Evolutionary conservation across 2,113 vertebrate genomes (phyloP), one percentile per base, ranked within the genome.

Genomic region (Oncorhynchus masou): DNA sequence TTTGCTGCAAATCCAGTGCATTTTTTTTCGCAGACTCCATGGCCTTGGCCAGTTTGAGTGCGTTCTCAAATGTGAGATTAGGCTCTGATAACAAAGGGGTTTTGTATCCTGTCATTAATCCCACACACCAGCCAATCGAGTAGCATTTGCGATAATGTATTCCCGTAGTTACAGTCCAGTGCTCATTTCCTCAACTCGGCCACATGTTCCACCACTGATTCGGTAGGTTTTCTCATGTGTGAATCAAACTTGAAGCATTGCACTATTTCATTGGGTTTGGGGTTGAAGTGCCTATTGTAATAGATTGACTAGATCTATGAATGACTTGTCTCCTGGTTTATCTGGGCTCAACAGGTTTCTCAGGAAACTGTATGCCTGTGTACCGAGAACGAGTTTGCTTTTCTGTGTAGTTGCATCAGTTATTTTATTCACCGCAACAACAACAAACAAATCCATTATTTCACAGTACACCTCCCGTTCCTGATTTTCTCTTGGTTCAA

Each of bases 301-400:
- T 5, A 75, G 45, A 34, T 57, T 3, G 22, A 69, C 67, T n/a
- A 60, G 8, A 20, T 75, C 65, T 3, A 20, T 22, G 25, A 68
- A 75, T 12, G 66, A 68, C 24, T 75, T 74, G 5, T 24, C 25
- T 15, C 74, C 64, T 24, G 67, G 66, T 12, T 69, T 69, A 20
- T 51, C 74, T 5, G 24, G 66, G 15, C 64, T 75, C 19, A 69
- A 16, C 13, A 70, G 19, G 51, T 70, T 75, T 19, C 74, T 75
- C 74, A 49, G 24, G 5, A 75, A 24, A 31, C 29, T 54, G 20
- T 45, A 11, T 45, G 9, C 2, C 9, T 45, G 39, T 39, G 8
- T 8, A 39, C 39, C 39, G 8, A 39, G 57, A 68, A n/a, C 15
- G 6, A 59, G 6, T 59, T 20, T 59, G 6, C 3, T 4, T n/a